Evolutionary conservation across 2,797 vertebrate species (phyloP).

Genomic region (Melanotaenia nigrans): DNA sequence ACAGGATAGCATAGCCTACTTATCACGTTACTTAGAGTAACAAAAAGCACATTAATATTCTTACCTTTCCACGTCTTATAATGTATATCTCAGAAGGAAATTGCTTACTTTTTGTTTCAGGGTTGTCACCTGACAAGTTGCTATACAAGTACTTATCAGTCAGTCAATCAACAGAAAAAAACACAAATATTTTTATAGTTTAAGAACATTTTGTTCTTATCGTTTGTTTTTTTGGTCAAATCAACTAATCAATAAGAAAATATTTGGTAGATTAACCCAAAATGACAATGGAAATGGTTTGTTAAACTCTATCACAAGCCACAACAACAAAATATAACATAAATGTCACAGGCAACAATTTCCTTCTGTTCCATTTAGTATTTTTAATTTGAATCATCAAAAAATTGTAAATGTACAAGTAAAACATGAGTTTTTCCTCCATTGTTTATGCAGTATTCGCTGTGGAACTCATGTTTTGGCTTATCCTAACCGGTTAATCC

Average conservation of each 20-base stretch:
- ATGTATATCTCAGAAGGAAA: neutral
- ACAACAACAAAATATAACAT: neutral
- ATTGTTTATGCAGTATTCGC: neutral
- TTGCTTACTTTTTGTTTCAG: neutral
- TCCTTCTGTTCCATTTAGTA: neutral
- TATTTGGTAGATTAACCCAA: neutral
- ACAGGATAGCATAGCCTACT: neutral
- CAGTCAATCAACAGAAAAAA: neutral
- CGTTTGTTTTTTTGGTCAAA: neutral
- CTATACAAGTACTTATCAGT: too few relatives aligned
- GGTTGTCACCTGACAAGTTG: neutral
- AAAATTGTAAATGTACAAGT: neutral
- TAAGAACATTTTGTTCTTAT: too few relatives aligned
- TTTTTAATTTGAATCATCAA: neutral
- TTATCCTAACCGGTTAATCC: neutral
- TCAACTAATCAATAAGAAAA: neutral
- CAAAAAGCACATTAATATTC: too few relatives aligned
- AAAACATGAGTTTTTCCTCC: neutral
- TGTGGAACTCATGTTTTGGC: neutral
- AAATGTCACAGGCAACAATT: too few relatives aligned
- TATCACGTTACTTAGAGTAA: neutral
- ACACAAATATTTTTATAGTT: neutral
- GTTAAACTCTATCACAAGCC: neutral
- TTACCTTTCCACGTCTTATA: neutral
- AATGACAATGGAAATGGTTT: neutral